These are phyloP conservation scores for Pemphredon lugubris DNA, from an alignment of 2,888 invertebrate genomes.

Conservation along the genomic window DNA sequence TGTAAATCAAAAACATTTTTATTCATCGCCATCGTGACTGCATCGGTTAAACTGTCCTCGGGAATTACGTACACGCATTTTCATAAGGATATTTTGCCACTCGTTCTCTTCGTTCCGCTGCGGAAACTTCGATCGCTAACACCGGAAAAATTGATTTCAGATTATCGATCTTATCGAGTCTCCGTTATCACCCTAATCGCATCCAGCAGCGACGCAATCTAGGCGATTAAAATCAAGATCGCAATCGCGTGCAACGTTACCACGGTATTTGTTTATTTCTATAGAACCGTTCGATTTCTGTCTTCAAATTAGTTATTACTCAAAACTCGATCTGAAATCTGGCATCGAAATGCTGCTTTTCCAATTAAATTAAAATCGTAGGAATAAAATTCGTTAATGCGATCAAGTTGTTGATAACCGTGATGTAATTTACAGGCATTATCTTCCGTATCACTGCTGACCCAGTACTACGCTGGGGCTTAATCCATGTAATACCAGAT, in stretches of 20 bases:
- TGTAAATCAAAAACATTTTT: too few relatives aligned
- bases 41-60: too few relatives aligned
- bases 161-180: conserved; percentile 21
- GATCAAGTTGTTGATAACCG: conserved; percentile 16
- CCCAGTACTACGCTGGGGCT: neutral
- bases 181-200: neutral
- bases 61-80: too few relatives aligned
- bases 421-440: conserved; percentile 20
- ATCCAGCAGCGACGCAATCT: conserved; percentile 22
- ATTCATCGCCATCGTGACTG: too few relatives aligned
- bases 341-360: too few relatives aligned
- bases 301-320: too few relatives aligned
- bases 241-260: conserved; percentile 11
- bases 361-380: too few relatives aligned
- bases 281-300: too few relatives aligned
- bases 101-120: neutral
- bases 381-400: neutral
- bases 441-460: conserved; percentile 1
- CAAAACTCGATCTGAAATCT: too few relatives aligned
- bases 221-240: conserved; percentile 30
- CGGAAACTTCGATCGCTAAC: too few relatives aligned
- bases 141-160: conserved; percentile 18
- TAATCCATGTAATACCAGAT: neutral
- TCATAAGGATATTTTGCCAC: neutral
- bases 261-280: too few relatives aligned